phyloP scores from a whole-genome alignment of 92 coral and sea anemone species.

The Palythoa grandis region DNA sequence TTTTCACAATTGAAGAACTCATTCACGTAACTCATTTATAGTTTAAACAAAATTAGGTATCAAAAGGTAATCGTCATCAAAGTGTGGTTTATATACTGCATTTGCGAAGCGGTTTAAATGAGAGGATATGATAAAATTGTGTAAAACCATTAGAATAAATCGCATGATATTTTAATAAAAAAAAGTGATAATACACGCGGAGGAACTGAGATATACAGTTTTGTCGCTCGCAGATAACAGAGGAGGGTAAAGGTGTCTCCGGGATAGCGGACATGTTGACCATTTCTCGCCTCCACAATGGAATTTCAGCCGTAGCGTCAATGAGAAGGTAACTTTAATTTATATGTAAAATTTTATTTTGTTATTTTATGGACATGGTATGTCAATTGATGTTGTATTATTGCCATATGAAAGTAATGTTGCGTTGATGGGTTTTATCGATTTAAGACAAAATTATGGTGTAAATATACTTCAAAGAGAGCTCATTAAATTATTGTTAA shows the following conservation, averaged over 20 bases:
- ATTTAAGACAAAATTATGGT: too few relatives aligned
- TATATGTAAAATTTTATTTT: too few relatives aligned
- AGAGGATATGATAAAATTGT: background rate
- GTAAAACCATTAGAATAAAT: background rate
- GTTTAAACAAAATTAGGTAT: too few relatives aligned
- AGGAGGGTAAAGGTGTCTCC: slow-evolving; percentile 90
- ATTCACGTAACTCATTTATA: too few relatives aligned
- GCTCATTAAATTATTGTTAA: too few relatives aligned
- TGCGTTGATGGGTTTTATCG: too few relatives aligned
- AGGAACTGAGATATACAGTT: background rate
- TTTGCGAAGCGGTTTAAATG: background rate
- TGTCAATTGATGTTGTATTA: too few relatives aligned
- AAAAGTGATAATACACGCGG: background rate
- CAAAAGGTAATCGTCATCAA: too few relatives aligned
- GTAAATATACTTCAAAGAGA: too few relatives aligned
- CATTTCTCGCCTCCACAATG: slow-evolving; percentile 83
- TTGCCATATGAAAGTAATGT: too few relatives aligned
- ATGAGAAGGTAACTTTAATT: slow-evolving; percentile 76
- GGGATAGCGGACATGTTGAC: slow-evolving; percentile 89
- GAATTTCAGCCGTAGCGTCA: slow-evolving; percentile 70
- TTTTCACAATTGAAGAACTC: too few relatives aligned
- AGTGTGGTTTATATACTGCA: too few relatives aligned
- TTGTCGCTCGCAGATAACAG: slow-evolving; percentile 60
- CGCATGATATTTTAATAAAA: background rate
- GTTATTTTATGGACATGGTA: background rate